Evolutionary conservation across 2,888 invertebrate genomes (phyloP), one percentile per base, ranked within the genome.

Genomic region (Leucozona laternaria): DNA sequence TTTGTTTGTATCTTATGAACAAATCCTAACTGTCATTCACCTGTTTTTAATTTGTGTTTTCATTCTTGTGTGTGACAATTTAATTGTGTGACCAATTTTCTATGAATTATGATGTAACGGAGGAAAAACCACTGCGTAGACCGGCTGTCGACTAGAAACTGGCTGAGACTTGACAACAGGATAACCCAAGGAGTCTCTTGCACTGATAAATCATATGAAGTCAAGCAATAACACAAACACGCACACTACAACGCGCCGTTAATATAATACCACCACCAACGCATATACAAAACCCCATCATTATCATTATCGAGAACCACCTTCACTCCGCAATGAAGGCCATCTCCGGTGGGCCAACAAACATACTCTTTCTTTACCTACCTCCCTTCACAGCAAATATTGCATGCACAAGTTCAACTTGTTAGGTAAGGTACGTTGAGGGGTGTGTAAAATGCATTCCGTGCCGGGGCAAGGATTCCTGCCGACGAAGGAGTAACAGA

Each of bases 131-230:
- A 91, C 91, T 91, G 91, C 90, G 91, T 90, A 90, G 90, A 91
- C 90, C 91, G 91, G 90, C 91, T 91, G 91, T 90, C 91, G 91
- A 89, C 90, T 90, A 89, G 89, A 89, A 89, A 91, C 91, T 91
- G 91, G 90, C 91, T 90, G 89, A 91, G 90, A 90, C 89, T 91
- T 90, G 88, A 89, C 86, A 89, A 88, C 91, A 91, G 91, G 91
- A 91, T 90, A 91, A 91, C 90, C 91, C 91, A 91, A 90, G 91
- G 91, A 91, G 91, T 91, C 91, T 86, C 78, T 86, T 91, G 90
- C 83, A 88, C 37, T 76, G 87, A 82, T 87, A 87, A 82, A 79
- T 83, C 76, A 76, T 82, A 66, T 34, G 20, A 60, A 75, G 73
- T 22, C 55, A 45, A 55, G 31, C 34, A 57, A n/a, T n/a, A n/a